Percentiles rank a stretch among this genome's conserved stretches.
Conservation (phyloP, 2,888 invertebrate species). For the Taphrorychus bicolor region DNA sequence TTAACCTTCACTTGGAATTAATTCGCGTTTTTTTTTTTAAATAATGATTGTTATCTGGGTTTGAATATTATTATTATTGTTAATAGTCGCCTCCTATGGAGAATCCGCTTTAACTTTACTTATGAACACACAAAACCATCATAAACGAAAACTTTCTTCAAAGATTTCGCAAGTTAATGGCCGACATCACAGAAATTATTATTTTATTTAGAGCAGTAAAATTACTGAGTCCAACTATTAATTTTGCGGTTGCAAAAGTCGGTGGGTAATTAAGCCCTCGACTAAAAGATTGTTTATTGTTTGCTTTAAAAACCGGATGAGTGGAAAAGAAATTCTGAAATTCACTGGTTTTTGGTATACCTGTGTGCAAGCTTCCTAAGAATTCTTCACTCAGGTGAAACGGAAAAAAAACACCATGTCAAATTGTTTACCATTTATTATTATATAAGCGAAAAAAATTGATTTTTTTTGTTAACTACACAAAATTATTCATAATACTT, state of each 20-base stretch:
- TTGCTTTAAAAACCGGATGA: not conserved
- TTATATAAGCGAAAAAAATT: too few species aligned
- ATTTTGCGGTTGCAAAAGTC: not conserved
- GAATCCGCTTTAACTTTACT: not conserved
- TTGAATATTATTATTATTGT: too few species aligned
- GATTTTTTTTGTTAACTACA: not conserved
- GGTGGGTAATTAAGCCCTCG: not conserved
- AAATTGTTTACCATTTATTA: too few species aligned
- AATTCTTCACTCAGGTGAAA: not conserved
- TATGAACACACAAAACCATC: slow-evolving; percentile 4
- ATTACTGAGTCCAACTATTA: slow-evolving; percentile 1
- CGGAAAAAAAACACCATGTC: too few species aligned
- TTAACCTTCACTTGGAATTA: too few species aligned
- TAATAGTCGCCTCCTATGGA: too few species aligned
- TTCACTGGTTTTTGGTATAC: not conserved
- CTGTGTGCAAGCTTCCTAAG: not conserved
- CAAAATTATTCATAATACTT: not conserved
- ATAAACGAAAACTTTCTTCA: not conserved
- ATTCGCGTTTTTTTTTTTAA: too few species aligned
- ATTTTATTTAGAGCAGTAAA: slow-evolving; percentile 14
- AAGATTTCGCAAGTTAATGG: slow-evolving; percentile 14
- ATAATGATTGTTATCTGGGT: too few species aligned
- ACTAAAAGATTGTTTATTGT: not conserved
- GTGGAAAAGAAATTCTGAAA: not conserved
- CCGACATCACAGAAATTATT: slow-evolving; percentile 4